A percentile compares a stretch with the other conserved stretches of the same genome.
These are phyloP conservation scores for Aphis craccivora DNA, from an alignment of 1,140 invertebrate genomes.

Conservation along the genomic window DNA sequence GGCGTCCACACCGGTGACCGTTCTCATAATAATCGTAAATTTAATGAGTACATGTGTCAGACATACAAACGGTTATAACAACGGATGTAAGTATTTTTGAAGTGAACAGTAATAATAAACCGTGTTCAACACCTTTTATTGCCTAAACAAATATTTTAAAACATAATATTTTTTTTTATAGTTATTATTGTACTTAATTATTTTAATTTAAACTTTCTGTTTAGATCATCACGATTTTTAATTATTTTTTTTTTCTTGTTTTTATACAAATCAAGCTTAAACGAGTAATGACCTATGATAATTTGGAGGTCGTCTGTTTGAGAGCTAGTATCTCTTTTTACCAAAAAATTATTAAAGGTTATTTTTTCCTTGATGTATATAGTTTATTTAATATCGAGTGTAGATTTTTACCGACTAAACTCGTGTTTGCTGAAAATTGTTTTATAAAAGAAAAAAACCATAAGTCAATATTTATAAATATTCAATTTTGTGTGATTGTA, in stretches of 20 bases:
- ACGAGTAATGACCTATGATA: too few relatives aligned
- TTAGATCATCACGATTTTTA: not conserved
- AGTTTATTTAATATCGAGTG: too few relatives aligned
- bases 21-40: conserved; percentile 17
- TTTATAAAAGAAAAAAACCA: too few relatives aligned
- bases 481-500: too few relatives aligned
- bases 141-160: not conserved
- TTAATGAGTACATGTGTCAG: not conserved
- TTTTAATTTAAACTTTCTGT: not conserved
- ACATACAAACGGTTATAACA: not conserved
- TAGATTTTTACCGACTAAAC: too few relatives aligned
- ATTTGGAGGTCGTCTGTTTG: too few relatives aligned
- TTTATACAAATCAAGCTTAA: too few relatives aligned
- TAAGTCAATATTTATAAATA: too few relatives aligned
- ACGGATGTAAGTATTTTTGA: not conserved
- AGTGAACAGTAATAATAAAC: not conserved
- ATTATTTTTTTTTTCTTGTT: not conserved
- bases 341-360: too few relatives aligned
- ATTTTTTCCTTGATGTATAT: too few relatives aligned
- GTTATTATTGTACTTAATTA: not conserved
- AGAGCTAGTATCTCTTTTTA: too few relatives aligned
- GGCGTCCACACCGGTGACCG: conserved; percentile 10
- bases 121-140: not conserved
- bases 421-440: too few relatives aligned
- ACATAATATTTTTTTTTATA: not conserved